phyloP scores from a whole-genome alignment of 1,140 invertebrate genomes.

The Argopecten irradians region DNA sequence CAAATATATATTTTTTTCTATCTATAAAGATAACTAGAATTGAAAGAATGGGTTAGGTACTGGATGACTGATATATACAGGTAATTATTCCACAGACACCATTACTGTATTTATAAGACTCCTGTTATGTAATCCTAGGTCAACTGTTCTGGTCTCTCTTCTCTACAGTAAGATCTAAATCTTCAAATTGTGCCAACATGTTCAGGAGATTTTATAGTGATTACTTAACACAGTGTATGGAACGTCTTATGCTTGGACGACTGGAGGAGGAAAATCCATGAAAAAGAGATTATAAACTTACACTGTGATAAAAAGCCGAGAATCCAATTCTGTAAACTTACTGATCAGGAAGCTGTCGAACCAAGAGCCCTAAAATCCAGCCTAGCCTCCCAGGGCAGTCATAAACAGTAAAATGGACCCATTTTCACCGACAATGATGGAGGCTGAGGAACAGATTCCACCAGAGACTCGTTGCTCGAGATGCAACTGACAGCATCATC shows the following conservation, averaged over 20 bases:
- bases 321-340: background rate
- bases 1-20: no score
- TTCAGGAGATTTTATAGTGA: background rate
- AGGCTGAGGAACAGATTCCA: background rate
- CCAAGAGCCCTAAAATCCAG: background rate
- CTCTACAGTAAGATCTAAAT: background rate
- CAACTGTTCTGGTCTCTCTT: background rate
- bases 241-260: background rate
- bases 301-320: background rate
- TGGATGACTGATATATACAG: no score
- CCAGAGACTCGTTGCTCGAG: background rate
- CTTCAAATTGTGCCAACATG: background rate
- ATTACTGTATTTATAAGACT: background rate
- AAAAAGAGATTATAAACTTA: slow-evolving; percentile 3
- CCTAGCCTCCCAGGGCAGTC: background rate
- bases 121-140: background rate
- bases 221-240: background rate
- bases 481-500: slow-evolving; percentile 20
- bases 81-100: no score
- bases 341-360: background rate
- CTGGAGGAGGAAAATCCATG: background rate
- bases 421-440: background rate
- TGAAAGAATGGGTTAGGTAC: no score
- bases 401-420: slow-evolving; percentile 1
- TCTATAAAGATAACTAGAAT: no score